Base-by-base conservation (phyloP, 2,888 invertebrate genomes). In the Panopea generosa region DNA sequence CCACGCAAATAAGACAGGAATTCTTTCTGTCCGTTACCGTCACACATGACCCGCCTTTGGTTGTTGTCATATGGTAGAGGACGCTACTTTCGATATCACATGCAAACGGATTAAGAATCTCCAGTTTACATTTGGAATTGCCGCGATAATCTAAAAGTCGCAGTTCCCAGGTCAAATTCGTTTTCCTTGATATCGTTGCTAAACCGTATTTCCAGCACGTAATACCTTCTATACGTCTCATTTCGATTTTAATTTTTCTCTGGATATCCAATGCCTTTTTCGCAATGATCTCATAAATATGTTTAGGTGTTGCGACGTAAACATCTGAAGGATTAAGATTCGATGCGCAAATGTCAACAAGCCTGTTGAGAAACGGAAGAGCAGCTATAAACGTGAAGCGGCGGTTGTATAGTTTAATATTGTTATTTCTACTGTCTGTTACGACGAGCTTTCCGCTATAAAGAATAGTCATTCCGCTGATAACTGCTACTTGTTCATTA, bases 211-310 rank as follows among this genome's bases (percentile, higher is more conserved):
- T 72, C 77, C 77, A 77, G 20, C 59, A 60, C 11, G 53, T 53
- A 3, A 77, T n/a, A 6, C 77, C 77, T 68, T 77, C 77, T 40
- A 77, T 77, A n/a, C 77, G 20, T 38, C 67, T 77, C n/a, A 77
- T 65, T 27, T 72, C 77, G 2, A 77, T 68, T 53, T 72, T 77
- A 1, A 72, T 68, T 26, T 77, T 77, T 26, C 62, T 57, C 18
- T 43, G 47, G 4, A 77, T 27, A 3, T 62, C 63, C 20, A 77
- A 38, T 14, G 72, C 77, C 33, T 68, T 68, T 27, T 55, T 47
- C 43, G 56, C 62, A 0, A 68, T 62, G 3, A 77, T 45, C 45
- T 77, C 77, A 47, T 72, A 77, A 9, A 77, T 45, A 26, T 77
- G 56, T 38, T 68, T 67, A n/a, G 72, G 71, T 6, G 72, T 77